Conservation (phyloP, 2,888 invertebrate genomes). For the Zygogramma bicolorata region DNA sequence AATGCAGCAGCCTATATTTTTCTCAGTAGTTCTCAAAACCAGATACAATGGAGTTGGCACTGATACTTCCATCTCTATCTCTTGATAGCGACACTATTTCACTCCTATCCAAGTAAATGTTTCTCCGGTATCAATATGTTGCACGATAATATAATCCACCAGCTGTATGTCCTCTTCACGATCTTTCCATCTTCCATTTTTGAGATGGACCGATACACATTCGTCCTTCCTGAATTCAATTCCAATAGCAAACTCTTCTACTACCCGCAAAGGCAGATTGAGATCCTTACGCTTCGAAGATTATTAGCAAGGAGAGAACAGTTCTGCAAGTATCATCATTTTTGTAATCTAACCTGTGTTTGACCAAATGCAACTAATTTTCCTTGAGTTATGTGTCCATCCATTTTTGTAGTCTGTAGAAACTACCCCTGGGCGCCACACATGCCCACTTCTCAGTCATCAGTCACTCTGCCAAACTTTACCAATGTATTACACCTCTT, state of each 20-base stretch:
- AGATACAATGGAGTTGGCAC: no score
- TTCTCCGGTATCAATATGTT: background rate
- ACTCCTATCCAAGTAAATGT: no score
- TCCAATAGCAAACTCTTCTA: background rate
- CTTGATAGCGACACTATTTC: no score
- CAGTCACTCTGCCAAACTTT: conserved; percentile 64
- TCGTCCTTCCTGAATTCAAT: background rate
- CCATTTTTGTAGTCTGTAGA: background rate
- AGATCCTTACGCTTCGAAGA: background rate
- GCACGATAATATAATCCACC: background rate
- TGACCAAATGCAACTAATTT: no score
- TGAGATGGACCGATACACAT: background rate
- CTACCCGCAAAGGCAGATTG: no score
- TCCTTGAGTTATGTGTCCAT: background rate
- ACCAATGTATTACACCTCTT: conserved; percentile 61
- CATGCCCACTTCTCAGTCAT: conserved; percentile 55
- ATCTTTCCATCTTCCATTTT: background rate
- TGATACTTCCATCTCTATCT: no score
- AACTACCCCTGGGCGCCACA: conserved; percentile 39
- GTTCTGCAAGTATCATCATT: no score
- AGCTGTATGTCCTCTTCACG: background rate
- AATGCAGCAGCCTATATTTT: no score
- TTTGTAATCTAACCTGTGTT: no score
- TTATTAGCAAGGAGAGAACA: no score
- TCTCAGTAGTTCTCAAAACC: no score